phyloP scores from a whole-genome alignment of 2,888 invertebrate genomes.

The Bellardia pandia region DNA sequence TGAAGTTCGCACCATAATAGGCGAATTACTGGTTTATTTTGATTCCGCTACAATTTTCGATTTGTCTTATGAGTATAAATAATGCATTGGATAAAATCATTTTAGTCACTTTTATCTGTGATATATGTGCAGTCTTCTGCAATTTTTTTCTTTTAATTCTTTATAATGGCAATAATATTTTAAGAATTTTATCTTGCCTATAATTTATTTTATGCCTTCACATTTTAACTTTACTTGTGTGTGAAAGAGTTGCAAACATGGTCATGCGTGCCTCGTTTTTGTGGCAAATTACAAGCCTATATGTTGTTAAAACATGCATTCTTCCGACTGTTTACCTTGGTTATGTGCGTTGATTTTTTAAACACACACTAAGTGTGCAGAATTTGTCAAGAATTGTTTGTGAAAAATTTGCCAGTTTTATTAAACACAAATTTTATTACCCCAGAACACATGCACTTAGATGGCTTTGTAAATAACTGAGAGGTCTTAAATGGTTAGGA shows the following conservation, averaged over 20 bases:
- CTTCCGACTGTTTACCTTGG: background rate
- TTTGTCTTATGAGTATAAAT: slow-evolving; percentile 27
- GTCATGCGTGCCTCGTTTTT: slow-evolving; percentile 24
- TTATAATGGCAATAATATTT: slow-evolving; percentile 10
- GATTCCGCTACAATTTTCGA: background rate
- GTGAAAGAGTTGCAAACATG: background rate
- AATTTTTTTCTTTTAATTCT: background rate
- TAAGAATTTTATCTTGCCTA: slow-evolving; percentile 17
- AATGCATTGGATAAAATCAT: slow-evolving; percentile 39
- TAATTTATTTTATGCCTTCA: slow-evolving; percentile 22
- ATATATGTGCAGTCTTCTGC: background rate
- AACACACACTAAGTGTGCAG: background rate
- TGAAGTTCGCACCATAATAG: too few relatives aligned
- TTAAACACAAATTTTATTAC: background rate
- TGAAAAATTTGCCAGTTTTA: slow-evolving; percentile 54
- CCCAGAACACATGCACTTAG: background rate
- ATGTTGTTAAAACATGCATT: slow-evolving; percentile 24
- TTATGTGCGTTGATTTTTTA: background rate
- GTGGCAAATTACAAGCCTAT: background rate
- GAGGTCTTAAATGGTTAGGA: background rate
- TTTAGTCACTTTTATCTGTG: slow-evolving; percentile 7
- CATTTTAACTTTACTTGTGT: slow-evolving; percentile 20
- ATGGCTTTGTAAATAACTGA: slow-evolving; percentile 3
- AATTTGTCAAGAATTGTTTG: slow-evolving; percentile 65
- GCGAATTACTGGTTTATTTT: too few relatives aligned